phyloP scores from a whole-genome alignment of 2,113 vertebrate genomes.

The Aptenodytes forsteri region DNA sequence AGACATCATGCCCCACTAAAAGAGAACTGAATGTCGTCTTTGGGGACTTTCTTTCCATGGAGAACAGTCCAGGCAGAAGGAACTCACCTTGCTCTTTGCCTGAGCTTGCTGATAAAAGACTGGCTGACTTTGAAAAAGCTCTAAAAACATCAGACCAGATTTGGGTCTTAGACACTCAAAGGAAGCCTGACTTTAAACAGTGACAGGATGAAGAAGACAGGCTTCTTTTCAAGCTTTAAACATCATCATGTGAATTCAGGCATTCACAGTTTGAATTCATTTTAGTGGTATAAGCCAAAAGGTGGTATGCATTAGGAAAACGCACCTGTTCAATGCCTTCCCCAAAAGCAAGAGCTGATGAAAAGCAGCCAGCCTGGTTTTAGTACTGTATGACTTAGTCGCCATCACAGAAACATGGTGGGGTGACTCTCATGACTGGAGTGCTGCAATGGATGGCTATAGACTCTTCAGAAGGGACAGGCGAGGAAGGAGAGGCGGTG shows the following conservation, averaged over 20 bases:
- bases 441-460: no score
- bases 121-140: background rate
- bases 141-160: background rate
- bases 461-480: no score
- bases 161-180: background rate
- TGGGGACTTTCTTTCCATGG: background rate
- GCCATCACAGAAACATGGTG: no score
- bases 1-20: background rate
- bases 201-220: background rate
- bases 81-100: background rate
- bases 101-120: background rate
- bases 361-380: background rate
- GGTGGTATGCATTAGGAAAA: background rate
- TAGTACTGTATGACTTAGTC: background rate
- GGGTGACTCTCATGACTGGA: no score
- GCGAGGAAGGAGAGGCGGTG: no score
- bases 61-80: background rate
- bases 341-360: background rate
- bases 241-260: background rate
- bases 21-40: background rate
- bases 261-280: background rate
- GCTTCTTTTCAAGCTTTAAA: background rate
- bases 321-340: accelerated
- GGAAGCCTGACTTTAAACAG: background rate
- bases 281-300: background rate